Evolutionary conservation across 1,140 invertebrate species (phyloP), one percentile per base, ranked within the genome.

Genomic region (Pteromalus puparum): DNA sequence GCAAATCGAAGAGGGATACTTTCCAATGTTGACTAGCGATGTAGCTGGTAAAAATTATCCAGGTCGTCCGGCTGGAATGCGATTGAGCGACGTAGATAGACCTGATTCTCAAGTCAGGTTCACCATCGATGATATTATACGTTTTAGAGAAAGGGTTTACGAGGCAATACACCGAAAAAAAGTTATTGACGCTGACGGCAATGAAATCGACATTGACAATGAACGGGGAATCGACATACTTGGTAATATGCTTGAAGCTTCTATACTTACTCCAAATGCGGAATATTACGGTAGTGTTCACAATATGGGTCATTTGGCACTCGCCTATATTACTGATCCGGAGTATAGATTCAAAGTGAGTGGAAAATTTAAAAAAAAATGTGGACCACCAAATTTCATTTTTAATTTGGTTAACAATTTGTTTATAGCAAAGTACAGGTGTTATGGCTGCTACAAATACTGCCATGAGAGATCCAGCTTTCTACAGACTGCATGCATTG

Each of bases 401-500:
- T 48, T 13, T 48, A 13, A 15, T 48, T 15, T 15, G 1, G 10
- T 48, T 15, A 15, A 15, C 3, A 48, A 15, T 24, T 67, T 67
- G 1, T 24, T 7, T 38, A 26, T 12, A 67, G 65, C 65, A 67
- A 67, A n/a, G 10, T 15, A 15, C 65, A 26, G 65, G 65, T 9
- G 65, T 67, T 9, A 67, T 67, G 65, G 21, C 65, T n/a, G 91
- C 95, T 0, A 93, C 95, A 72, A 94, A 96, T 85, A 96, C 95
- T 15, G 94, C 95, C 10, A 96, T 96, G 96, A 93, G 97, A 18
- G 97, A 97, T 91, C 97, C 97, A 0, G 91, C 96, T 9, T 97
- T 97, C 93, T 97, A 97, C 91, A 94, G 96, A 88, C 97, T 95
- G 95, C 97, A 97, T 87, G 95, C 95, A 9, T 95, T 95, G 87